phyloP scores from a whole-genome alignment of 2,797 vertebrate species.

The Odontamblyopus lacepedii region DNA sequence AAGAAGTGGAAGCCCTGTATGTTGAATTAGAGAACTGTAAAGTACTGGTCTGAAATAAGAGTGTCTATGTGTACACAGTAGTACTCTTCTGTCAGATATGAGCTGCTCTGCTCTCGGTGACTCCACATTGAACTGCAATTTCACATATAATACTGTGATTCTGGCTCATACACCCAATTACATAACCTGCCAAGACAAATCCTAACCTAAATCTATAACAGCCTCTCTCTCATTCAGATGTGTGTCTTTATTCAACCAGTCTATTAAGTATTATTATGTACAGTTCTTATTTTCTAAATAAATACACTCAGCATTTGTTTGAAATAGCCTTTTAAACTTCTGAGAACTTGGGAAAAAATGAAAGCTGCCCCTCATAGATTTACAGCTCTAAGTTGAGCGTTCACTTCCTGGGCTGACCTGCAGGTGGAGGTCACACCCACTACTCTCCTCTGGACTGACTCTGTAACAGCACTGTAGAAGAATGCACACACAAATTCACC shows the following conservation, averaged over 20 bases:
- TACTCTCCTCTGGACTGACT: constrained; percentile 24
- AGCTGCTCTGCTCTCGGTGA: constrained; percentile 56
- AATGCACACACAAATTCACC: constrained; percentile 14
- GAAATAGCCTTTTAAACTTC: constrained; percentile 23
- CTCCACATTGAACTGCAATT: constrained; percentile 62
- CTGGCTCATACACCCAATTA: constrained; percentile 68
- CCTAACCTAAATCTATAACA: constrained; percentile 68
- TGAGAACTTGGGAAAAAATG: constrained; percentile 19
- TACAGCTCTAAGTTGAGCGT: constrained; percentile 48
- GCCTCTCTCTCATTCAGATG: constrained; percentile 35
- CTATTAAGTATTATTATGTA: too few species aligned
- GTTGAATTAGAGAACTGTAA: constrained; percentile 20
- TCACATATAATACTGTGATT: constrained; percentile 69
- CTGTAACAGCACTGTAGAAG: constrained; percentile 19
- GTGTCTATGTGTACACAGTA: too few species aligned
- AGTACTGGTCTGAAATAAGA: constrained; percentile 23
- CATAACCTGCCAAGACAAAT: constrained; percentile 61
- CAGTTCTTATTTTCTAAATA: background rate
- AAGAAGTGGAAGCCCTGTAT: constrained; percentile 44
- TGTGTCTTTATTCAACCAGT: too few species aligned
- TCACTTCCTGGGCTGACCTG: constrained; percentile 68
- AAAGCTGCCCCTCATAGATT: constrained; percentile 8
- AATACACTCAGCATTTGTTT: background rate
- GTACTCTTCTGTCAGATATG: constrained; percentile 42
- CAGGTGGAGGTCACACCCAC: constrained; percentile 71